A percentile compares a stretch with the other conserved stretches of the same genome.
phyloP scores from a whole-genome alignment of 2,113 vertebrate genomes.

The Typhlomys cinereus region DNA sequence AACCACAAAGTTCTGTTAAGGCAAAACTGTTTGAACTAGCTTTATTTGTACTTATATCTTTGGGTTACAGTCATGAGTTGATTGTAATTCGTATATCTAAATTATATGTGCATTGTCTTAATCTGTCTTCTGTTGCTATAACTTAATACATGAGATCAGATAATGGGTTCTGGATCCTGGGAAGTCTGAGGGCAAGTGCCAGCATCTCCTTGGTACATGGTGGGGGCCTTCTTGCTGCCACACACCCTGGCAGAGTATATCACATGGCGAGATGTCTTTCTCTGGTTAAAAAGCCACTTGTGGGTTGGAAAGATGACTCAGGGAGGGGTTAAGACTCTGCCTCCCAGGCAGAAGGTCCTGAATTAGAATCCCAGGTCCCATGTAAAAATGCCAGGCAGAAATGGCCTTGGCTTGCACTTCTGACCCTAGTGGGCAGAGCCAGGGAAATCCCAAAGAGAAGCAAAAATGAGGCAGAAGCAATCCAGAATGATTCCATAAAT shows the following conservation, averaged over 20 bases:
- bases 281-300: not conserved
- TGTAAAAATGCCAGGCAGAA: no score
- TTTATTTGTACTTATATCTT: not conserved
- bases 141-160: not conserved
- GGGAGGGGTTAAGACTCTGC: no score
- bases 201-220: not conserved
- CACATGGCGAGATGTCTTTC: not conserved
- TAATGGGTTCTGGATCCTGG: not conserved
- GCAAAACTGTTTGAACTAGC: conserved; percentile 14
- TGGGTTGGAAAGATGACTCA: no score
- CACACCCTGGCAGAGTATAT: no score
- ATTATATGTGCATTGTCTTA: not conserved
- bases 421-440: no score
- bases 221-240: not conserved
- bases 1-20: not conserved
- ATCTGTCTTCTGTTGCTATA: not conserved
- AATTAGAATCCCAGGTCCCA: no score
- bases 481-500: no score
- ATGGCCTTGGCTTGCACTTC: no score
- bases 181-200: not conserved
- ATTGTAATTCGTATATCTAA: not conserved
- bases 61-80: not conserved
- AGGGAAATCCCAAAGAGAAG: no score
- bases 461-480: no score
- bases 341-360: no score